phyloP scores from a whole-genome alignment of 2,113 vertebrate genomes.

The Campylorhamphus procurvoides region DNA sequence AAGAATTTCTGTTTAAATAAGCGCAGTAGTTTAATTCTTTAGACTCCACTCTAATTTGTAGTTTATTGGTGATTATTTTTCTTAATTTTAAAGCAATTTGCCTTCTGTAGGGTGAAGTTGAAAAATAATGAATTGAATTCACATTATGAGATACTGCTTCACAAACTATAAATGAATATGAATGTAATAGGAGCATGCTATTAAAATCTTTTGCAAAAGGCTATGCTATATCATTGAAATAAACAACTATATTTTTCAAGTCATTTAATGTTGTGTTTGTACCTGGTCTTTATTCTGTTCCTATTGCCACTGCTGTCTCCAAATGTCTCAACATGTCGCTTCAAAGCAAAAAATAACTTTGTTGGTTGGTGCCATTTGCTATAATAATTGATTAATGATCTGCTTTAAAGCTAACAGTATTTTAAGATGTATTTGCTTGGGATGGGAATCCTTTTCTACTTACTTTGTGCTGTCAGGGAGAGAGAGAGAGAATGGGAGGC shows the following conservation, averaged over 20 bases:
- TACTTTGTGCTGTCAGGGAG: background rate
- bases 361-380: background rate
- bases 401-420: background rate
- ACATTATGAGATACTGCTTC: conserved; percentile 26
- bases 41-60: conserved; percentile 52
- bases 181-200: conserved; percentile 7
- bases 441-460: background rate
- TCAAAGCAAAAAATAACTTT: background rate
- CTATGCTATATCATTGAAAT: background rate
- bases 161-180: conserved; percentile 44
- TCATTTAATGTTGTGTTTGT: conserved; percentile 2
- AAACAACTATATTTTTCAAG: conserved; percentile 28
- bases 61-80: conserved; percentile 60
- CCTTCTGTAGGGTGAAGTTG: conserved; percentile 7
- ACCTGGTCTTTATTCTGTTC: background rate
- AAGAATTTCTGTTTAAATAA: conserved; percentile 63
- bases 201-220: conserved; percentile 22
- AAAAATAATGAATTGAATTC: conserved; percentile 61
- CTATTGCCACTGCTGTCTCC: background rate
- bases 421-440: background rate
- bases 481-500: no score
- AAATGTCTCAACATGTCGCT: background rate
- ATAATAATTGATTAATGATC: background rate
- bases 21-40: conserved; percentile 54
- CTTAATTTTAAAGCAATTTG: conserved; percentile 54